A percentile compares a stretch with the other conserved stretches of the same genome.
These are phyloP conservation scores for Sarcophaga bullata DNA, from an alignment of 1,140 invertebrate genomes.

Conservation along the genomic window DNA sequence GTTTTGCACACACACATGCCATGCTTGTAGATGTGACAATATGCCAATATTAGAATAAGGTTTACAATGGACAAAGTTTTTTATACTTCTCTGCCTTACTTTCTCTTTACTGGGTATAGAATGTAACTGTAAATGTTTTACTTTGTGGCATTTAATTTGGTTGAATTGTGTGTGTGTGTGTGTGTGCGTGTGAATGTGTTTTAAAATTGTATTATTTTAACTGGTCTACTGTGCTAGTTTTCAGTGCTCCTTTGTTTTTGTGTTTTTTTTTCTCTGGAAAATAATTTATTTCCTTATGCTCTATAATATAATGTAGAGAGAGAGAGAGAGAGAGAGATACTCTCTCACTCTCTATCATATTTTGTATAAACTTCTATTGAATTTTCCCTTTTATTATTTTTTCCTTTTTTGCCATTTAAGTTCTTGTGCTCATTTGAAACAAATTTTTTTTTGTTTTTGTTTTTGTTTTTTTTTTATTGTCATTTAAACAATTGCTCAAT, in stretches of 20 bases:
- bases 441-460: no score
- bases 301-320: no score
- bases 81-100: background rate
- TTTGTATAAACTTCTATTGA: no score
- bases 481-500: conserved; percentile 19
- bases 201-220: no score
- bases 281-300: no score
- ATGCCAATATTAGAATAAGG: background rate
- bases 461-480: background rate
- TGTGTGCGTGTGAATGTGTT: background rate
- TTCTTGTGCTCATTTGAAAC: background rate
- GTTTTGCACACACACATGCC: background rate
- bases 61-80: conserved; percentile 17
- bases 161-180: background rate
- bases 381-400: no score
- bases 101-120: no score
- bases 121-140: background rate
- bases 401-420: background rate
- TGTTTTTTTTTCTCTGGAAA: no score
- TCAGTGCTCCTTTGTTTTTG: no score
- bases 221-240: no score
- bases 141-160: background rate
- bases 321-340: no score
- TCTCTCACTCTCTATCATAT: no score
- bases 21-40: background rate